Evolutionary conservation across 1,140 invertebrate genomes (phyloP), one percentile per base, ranked within the genome.

Genomic region (Pseudomyrmex dendroicus): DNA sequence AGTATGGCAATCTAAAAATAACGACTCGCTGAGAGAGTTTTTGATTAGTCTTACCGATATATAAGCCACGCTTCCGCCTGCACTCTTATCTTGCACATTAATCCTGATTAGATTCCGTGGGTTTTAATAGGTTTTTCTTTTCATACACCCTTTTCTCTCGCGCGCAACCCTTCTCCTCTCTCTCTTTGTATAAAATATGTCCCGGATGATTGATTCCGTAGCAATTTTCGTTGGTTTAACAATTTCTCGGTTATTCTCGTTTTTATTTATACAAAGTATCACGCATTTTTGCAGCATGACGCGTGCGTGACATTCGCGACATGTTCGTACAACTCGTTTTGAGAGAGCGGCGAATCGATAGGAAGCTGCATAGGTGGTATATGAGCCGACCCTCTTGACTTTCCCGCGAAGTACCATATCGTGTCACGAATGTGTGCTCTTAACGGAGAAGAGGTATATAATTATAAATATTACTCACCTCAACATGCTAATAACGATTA

Each of bases 391-490:
- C 68, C 5, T 35, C 48, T 25, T 86, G 64, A 72, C 22, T 64
- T 84, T 50, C 52, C 54, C 72, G 57, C 59, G 48, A 72, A n/a
- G 13, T 85, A 59, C n/a, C 64, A 52, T 88, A 77, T 80, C 76
- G 83, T 59, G 70, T 44, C 76, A 68, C 52, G 52, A 80, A 35
- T 35, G 35, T 35, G 68, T 86, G 83, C 72, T 86, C 77, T 86
- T 78, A 86, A 50, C 63, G 57, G 12, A 25, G 15, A 2, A 12
- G 15, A 3, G n/a, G 56, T 72, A 85, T 57, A 64, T 87, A 87
- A 86, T 87, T 87, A 86, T 68, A 73, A 82, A 84, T 82, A 73
- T 73, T 74, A 86, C 76, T 73, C 44, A n/a, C 25, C 62, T 84
- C 68, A 62, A 83, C 68, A 70, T 73, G 52, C 68, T 87, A 86